Conservation (phyloP, 2,888 invertebrate species). For the Ennomos fuscantarius region DNA sequence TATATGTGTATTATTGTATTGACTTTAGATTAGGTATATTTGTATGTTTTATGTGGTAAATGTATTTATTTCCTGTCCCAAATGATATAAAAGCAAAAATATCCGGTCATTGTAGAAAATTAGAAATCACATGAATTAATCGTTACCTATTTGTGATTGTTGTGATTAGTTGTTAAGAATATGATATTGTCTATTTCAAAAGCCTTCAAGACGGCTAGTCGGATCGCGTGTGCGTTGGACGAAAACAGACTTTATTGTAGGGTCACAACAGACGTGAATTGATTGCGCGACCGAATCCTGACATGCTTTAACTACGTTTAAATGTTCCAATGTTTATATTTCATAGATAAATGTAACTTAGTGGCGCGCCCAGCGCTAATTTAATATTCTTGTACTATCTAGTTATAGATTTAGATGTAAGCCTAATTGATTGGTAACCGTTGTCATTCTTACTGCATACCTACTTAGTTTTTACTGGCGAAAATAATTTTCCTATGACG, state of each 20-base stretch:
- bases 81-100: not conserved
- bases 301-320: conserved; percentile 83
- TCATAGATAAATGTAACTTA: conserved; percentile 74
- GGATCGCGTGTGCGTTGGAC: conserved; percentile 54
- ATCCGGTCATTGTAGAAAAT: conserved; percentile 29
- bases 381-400: conserved; percentile 61
- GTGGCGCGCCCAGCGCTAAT: conserved; percentile 56
- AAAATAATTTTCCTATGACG: too few relatives aligned
- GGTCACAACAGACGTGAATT: conserved; percentile 25
- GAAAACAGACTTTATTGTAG: conserved; percentile 24
- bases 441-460: not conserved
- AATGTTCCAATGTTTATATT: conserved; percentile 77
- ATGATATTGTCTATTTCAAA: conserved; percentile 54
- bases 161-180: conserved; percentile 80
- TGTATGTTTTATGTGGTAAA: too few relatives aligned
- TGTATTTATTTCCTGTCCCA: too few relatives aligned
- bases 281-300: conserved; percentile 59
- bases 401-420: conserved; percentile 49
- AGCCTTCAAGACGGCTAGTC: conserved; percentile 81
- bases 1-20: too few relatives aligned
- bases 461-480: not conserved
- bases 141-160: conserved; percentile 55
- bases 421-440: conserved; percentile 21
- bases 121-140: conserved; percentile 30
- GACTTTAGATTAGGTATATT: too few relatives aligned